Evolutionary conservation across 2,797 vertebrate species (phyloP).

Genomic region (Eremophila alpestris): DNA sequence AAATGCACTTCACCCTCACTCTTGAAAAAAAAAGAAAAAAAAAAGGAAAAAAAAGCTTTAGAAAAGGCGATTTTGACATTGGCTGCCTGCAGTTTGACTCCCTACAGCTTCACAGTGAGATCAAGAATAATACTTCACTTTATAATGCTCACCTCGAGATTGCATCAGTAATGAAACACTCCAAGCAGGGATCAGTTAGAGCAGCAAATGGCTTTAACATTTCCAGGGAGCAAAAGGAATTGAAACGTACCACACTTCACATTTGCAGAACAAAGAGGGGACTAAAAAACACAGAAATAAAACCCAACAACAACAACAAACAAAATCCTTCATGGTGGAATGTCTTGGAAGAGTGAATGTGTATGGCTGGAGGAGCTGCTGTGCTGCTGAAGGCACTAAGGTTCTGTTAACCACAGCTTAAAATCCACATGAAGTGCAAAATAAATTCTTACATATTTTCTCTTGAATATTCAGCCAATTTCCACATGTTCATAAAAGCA

Average conservation of each 20-base stretch:
- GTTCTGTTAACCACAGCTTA: background rate
- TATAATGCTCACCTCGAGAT: slow-evolving; percentile 58
- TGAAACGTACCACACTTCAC: slow-evolving; percentile 21
- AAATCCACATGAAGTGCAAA: background rate
- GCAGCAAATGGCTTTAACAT: slow-evolving; percentile 59
- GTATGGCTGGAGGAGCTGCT: background rate
- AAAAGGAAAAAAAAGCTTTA: background rate
- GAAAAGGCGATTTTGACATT: slow-evolving; percentile 51
- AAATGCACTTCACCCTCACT: slow-evolving; percentile 34
- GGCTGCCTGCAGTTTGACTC: slow-evolving; percentile 55
- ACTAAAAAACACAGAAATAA: background rate
- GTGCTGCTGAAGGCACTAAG: background rate
- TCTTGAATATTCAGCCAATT: background rate
- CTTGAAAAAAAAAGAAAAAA: too few species aligned
- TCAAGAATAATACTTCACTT: slow-evolving; percentile 56
- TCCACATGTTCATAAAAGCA: background rate
- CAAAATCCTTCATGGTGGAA: background rate
- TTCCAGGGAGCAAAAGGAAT: slow-evolving; percentile 48
- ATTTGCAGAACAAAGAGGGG: slow-evolving; percentile 40
- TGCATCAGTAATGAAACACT: slow-evolving; percentile 68
- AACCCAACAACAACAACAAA: background rate
- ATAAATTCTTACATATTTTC: background rate
- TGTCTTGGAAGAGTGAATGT: background rate
- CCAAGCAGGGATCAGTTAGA: slow-evolving; percentile 65
- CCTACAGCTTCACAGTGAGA: slow-evolving; percentile 28